Base-by-base conservation (phyloP, 2,797 vertebrate genomes). In the Bradypus variegatus region DNA sequence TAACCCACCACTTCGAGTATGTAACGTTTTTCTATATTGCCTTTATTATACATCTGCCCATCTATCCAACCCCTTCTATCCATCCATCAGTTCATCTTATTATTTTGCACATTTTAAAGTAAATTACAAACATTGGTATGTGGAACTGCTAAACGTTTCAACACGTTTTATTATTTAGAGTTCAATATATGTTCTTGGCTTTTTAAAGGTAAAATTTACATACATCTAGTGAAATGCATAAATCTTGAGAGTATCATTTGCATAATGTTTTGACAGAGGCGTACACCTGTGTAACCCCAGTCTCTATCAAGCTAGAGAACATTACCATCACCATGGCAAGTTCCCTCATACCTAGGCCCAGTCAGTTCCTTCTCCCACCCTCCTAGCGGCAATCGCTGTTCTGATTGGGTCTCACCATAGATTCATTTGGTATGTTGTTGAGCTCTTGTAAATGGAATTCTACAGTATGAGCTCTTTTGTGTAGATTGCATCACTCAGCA, bases 231-330 rank as follows among this genome's bases (percentile, higher is more conserved):
- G 83, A 78, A 87, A 45, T 31, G 70, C 45, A 38, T 62, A 72
- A 7, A 86, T 58, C 53, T 80, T 21, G 50, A 91, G 41, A n/a
- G 48, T 60, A 19, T 19, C 8, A 33, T 89, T 83, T 93, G 84
- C 75, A 70, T 73, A 36, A 53, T 89, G 73, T 82, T 95, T 93
- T 91, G 90, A 92, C 31, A 50, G 78, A 55, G 27, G 33, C 5
- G 1, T 38, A 65, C 58, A 79, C 87, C 89, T 64, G 53, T 82
- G 55, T 83, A 60, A 75, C 73, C 80, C 29, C 48, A 41, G 27
- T 73, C 36, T 83, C 25, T 86, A 11, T 84, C 73, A 82, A 86
- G 73, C 64, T 10, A 23, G 60, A 33, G n/a, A 72, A 29, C 31
- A 58, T 69, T 69, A 60, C 16, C 13, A 3, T 89, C 41, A n/a